Conservation (phyloP, 2,888 invertebrate genomes). For the Eristalis tenax region DNA sequence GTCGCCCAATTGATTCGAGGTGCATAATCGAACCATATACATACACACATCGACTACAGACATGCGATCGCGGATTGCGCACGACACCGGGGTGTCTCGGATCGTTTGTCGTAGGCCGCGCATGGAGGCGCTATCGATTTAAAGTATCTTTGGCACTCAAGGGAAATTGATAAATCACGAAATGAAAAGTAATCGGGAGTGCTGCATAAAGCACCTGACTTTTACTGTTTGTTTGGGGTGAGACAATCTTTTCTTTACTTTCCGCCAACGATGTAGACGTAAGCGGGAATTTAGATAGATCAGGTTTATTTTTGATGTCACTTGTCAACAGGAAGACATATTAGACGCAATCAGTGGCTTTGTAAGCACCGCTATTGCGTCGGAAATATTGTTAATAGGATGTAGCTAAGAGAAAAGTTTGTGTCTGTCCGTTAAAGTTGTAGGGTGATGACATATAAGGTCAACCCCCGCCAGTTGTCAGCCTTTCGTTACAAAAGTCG, state of each 20-base stretch:
- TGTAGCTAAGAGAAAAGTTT: neutral
- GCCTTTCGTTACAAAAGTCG: too few species aligned
- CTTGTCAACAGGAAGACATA: neutral
- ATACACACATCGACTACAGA: neutral
- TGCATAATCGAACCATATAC: conserved; percentile 3
- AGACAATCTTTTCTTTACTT: conserved; percentile 41
- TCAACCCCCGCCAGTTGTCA: too few species aligned
- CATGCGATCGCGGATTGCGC: neutral
- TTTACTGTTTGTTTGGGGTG: conserved; percentile 54
- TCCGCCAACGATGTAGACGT: neutral
- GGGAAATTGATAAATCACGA: conserved; percentile 71
- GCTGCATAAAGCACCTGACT: conserved; percentile 67
- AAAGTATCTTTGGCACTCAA: conserved; percentile 66
- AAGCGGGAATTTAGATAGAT: neutral
- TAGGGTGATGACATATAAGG: too few species aligned
- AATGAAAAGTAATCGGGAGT: conserved; percentile 68
- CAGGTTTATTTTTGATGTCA: neutral
- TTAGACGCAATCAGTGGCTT: neutral
- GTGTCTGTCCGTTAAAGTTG: neutral
- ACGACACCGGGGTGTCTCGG: conserved; percentile 21
- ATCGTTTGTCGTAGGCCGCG: conserved; percentile 46
- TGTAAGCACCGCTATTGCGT: neutral
- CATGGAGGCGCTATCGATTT: conserved; percentile 54
- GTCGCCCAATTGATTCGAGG: conserved; percentile 61
- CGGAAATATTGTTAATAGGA: neutral